These are phyloP conservation scores for Lytechinus variegatus DNA, from an alignment of 35 echinoderm and acorn worm species.

Conservation along the genomic window DNA sequence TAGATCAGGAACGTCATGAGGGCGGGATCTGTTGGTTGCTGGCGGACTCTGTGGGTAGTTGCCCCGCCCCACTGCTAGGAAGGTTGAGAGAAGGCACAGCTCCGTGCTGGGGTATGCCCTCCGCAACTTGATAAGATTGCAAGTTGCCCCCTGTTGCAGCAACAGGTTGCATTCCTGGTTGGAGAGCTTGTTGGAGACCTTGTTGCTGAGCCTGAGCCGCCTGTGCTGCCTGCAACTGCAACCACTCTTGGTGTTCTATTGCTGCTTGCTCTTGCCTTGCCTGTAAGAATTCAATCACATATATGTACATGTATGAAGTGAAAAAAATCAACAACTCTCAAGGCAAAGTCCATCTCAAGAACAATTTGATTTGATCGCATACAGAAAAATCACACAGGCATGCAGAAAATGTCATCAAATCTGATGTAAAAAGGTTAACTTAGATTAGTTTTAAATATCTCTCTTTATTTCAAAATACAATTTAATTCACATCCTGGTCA, in stretches of 20 bases:
- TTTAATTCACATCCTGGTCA: no score
- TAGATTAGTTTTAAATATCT: no score
- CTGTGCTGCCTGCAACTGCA: constrained; percentile 88
- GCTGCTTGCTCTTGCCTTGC: constrained; percentile 90
- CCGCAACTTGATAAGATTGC: background rate
- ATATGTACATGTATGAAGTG: no score
- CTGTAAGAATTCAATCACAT: constrained; percentile 47
- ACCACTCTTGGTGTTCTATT: constrained; percentile 96
- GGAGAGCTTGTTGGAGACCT: constrained; percentile 36
- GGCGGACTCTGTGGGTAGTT: constrained; percentile 37
- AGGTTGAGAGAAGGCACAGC: background rate
- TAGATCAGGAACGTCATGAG: background rate
- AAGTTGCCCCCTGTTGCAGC: constrained; percentile 5
- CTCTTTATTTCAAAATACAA: no score
- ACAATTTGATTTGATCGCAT: no score
- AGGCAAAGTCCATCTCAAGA: no score
- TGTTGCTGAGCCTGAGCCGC: constrained; percentile 58
- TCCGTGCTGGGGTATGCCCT: background rate
- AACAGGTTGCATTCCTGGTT: background rate
- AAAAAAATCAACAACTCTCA: no score
- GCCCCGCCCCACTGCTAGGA: background rate
- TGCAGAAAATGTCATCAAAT: no score
- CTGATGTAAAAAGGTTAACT: no score
- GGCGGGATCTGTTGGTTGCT: constrained; percentile 24
- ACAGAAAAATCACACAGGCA: no score